These are phyloP conservation scores for Trypoxylon attenuatum DNA, from an alignment of 2,888 invertebrate genomes.

Conservation along the genomic window DNA sequence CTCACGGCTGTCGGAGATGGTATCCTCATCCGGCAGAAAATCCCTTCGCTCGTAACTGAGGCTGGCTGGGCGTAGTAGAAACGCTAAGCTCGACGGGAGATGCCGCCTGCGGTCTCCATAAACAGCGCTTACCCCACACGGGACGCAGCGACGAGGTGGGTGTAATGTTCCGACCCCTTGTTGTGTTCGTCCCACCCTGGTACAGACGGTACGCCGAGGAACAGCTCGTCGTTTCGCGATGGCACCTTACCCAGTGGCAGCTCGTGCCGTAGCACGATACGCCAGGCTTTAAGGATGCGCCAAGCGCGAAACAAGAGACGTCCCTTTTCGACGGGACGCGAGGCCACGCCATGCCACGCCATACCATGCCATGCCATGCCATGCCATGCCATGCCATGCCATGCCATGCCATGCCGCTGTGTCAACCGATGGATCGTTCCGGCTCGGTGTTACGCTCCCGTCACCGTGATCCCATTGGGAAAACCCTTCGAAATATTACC, in stretches of 20 bases:
- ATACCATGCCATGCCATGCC: no score
- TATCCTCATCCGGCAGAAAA: constrained; percentile 67
- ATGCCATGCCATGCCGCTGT: constrained; percentile 1
- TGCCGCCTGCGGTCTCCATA: constrained; percentile 73
- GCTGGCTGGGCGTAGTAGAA: constrained; percentile 61
- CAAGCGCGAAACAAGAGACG: constrained; percentile 46
- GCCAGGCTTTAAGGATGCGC: constrained; percentile 53
- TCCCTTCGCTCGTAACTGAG: constrained; percentile 68
- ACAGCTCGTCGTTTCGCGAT: constrained; percentile 53
- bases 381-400: no score
- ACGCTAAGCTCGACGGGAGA: constrained; percentile 70
- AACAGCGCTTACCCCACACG: constrained; percentile 67
- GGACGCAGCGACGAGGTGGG: constrained; percentile 9
- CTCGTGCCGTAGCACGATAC: constrained; percentile 47
- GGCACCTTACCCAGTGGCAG: constrained; percentile 41
- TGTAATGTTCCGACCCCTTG: constrained; percentile 53
- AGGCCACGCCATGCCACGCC: not conserved
- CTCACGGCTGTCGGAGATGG: constrained; percentile 49
- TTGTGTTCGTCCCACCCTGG: constrained; percentile 44
- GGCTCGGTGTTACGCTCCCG: constrained; percentile 25
- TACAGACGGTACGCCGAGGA: constrained; percentile 44
- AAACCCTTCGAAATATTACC: constrained; percentile 57
- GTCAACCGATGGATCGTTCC: constrained; percentile 52
- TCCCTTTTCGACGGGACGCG: constrained; percentile 38
- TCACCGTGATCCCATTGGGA: constrained; percentile 53